Conservation (phyloP, 2,888 invertebrate species). For the Mamestra brassicae region DNA sequence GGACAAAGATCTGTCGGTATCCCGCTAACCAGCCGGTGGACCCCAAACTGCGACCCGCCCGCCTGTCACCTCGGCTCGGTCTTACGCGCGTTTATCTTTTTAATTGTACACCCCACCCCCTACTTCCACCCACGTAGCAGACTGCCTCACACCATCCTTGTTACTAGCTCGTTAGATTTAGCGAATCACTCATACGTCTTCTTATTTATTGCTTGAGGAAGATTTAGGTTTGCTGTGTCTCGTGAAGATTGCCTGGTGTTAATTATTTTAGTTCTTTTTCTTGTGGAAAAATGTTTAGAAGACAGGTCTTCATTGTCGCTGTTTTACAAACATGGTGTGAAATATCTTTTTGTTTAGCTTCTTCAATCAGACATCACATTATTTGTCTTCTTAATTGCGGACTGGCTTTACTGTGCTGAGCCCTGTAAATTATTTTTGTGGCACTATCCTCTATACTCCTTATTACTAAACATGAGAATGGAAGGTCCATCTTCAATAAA, state of each 20-base stretch:
- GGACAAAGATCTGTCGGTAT: conserved; percentile 79
- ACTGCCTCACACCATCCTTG: conserved; percentile 68
- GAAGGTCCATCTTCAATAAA: too few relatives aligned
- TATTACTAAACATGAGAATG: not conserved
- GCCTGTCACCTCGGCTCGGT: conserved; percentile 84
- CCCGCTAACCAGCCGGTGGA: conserved; percentile 88
- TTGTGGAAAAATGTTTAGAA: not conserved
- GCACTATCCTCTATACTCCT: not conserved
- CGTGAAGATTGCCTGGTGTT: not conserved
- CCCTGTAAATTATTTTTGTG: not conserved
- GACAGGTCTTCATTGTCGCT: not conserved
- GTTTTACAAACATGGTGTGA: not conserved
- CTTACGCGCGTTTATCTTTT: conserved; percentile 89
- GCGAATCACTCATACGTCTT: conserved; percentile 65
- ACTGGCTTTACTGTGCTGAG: not conserved
- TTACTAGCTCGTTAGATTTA: conserved; percentile 83
- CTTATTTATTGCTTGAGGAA: conserved; percentile 49
- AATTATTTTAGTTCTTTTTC: not conserved
- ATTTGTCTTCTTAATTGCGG: not conserved
- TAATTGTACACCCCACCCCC: conserved; percentile 82
- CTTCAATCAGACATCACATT: not conserved
- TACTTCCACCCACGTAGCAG: conserved; percentile 14
- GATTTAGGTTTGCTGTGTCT: conserved; percentile 25
- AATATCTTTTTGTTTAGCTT: not conserved
- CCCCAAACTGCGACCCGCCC: conserved; percentile 79